A percentile compares a stretch with the other conserved stretches of the same genome.
Evolutionary conservation across 2,888 invertebrate species (phyloP).

Genomic region (Cephus pygmeus): DNA sequence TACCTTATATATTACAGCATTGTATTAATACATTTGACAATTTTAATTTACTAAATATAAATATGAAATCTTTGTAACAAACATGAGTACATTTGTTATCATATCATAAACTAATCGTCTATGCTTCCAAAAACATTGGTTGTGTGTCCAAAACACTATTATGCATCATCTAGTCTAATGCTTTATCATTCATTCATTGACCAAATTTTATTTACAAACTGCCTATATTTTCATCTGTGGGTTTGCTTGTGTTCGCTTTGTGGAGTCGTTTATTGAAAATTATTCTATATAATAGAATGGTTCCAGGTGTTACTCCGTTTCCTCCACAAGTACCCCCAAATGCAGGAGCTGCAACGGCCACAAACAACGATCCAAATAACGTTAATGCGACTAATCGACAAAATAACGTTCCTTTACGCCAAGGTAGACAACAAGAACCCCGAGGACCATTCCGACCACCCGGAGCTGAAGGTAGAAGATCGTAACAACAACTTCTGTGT

Average conservation of each 20-base stretch:
- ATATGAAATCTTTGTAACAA: background rate
- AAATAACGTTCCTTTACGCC: conserved; percentile 43
- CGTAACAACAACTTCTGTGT: conserved; percentile 52
- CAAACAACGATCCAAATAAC: conserved; percentile 21
- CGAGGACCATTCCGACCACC: conserved; percentile 47
- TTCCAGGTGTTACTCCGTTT: conserved; percentile 34
- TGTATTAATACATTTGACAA: background rate
- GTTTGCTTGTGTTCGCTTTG: background rate
- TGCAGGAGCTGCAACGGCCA: conserved; percentile 18
- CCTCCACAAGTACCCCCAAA: conserved; percentile 31
- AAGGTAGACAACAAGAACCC: conserved; percentile 50
- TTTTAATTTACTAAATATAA: background rate
- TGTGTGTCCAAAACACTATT: background rate
- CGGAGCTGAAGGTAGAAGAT: conserved; percentile 58
- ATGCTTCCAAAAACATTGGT: background rate
- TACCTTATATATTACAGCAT: too few relatives aligned
- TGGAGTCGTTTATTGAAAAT: background rate
- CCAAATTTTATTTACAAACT: background rate
- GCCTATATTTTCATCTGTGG: background rate
- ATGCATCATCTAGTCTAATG: background rate
- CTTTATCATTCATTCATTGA: background rate
- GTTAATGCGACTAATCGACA: conserved; percentile 30
- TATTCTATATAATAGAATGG: background rate
- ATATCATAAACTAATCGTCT: background rate
- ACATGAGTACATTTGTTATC: background rate